Conservation (phyloP, 2,797 vertebrate genomes). For the Ispidina lecontei region DNA sequence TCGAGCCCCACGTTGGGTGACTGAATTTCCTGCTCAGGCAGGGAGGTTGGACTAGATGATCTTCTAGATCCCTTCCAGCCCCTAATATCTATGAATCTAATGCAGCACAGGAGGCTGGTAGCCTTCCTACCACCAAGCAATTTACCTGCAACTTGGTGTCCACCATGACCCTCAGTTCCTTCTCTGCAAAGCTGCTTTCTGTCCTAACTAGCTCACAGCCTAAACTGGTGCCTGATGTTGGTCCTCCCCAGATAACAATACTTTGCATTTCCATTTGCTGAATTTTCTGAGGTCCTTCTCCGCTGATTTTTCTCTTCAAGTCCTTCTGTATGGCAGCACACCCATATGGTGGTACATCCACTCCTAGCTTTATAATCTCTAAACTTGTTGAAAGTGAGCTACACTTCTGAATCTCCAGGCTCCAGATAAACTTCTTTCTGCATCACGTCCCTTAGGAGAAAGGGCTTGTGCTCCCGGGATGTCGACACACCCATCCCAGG, state of each 20-base stretch:
- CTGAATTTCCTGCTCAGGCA: too few species aligned
- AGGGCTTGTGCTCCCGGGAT: accelerated
- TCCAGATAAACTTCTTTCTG: not conserved
- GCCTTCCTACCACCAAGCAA: not conserved
- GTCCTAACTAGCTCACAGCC: not conserved
- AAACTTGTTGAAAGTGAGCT: not conserved
- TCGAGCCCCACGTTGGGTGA: too few species aligned
- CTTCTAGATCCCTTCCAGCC: too few species aligned
- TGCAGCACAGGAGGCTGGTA: not conserved
- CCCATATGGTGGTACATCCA: not conserved
- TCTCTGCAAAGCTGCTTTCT: not conserved
- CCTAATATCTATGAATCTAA: too few species aligned
- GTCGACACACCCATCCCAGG: not conserved
- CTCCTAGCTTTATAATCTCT: not conserved
- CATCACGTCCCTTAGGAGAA: not conserved
- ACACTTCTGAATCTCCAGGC: not conserved
- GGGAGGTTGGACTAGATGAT: too few species aligned
- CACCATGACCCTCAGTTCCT: not conserved
- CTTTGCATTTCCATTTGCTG: too few species aligned
- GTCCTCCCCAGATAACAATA: too few species aligned
- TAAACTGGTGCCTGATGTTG: not conserved
- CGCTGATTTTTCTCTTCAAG: too few species aligned
- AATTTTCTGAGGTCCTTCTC: too few species aligned
- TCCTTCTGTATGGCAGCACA: too few species aligned
- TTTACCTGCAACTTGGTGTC: not conserved